Evolutionary conservation across 2,113 vertebrate genomes (phyloP).

Genomic region (Thermophis baileyi): DNA sequence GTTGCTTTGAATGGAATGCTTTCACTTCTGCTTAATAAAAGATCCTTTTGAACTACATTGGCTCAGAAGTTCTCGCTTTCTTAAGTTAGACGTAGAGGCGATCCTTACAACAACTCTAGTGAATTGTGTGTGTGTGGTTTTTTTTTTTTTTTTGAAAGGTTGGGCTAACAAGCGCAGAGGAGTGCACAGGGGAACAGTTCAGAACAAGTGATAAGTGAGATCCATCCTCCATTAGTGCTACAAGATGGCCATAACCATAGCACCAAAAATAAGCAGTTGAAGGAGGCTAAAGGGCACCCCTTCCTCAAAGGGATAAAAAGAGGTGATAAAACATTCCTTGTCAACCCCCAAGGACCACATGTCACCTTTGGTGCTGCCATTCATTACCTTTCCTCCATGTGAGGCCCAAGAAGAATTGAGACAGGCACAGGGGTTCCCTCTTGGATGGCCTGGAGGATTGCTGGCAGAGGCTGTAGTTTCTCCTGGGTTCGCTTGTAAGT

Average conservation of each 20-base stretch:
- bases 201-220: not conserved
- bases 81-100: no score
- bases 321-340: not conserved
- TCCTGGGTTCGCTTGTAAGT: slow-evolving; percentile 74
- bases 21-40: no score
- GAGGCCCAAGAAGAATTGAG: slow-evolving; percentile 56
- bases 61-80: no score
- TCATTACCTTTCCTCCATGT: not conserved
- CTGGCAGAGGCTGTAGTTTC: slow-evolving; percentile 84
- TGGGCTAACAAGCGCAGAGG: not conserved
- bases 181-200: not conserved
- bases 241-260: not conserved
- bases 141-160: not conserved
- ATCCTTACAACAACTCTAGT: not conserved
- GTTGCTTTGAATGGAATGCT: no score
- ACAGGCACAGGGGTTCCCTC: slow-evolving; percentile 71
- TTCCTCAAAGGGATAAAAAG: not conserved
- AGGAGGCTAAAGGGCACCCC: not conserved
- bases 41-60: no score
- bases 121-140: no score
- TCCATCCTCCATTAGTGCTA: not conserved
- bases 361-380: slow-evolving; percentile 23
- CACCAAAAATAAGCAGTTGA: not conserved
- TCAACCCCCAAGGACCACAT: not conserved
- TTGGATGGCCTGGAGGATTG: slow-evolving; percentile 84